These are phyloP conservation scores for Tetrax tetrax DNA, from an alignment of 2,113 vertebrate genomes.

Conservation along the genomic window DNA sequence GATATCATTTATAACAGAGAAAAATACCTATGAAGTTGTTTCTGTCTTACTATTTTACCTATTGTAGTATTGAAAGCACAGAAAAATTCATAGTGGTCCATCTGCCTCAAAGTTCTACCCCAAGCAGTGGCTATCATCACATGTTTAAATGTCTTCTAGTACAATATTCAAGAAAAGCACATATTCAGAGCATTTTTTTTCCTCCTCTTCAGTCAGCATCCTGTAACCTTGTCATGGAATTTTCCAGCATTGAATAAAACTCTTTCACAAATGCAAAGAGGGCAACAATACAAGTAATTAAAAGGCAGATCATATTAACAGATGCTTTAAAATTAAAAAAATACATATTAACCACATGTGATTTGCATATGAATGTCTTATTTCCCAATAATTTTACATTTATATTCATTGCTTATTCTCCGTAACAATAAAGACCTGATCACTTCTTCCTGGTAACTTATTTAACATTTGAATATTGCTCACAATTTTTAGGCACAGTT, in stretches of 20 bases:
- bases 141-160: not conserved
- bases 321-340: not conserved
- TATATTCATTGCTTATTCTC: not conserved
- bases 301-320: not conserved
- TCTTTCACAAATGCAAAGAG: not conserved
- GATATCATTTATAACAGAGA: not conserved
- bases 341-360: not conserved
- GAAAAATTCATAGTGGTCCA: not conserved
- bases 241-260: not conserved
- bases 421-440: not conserved
- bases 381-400: not conserved
- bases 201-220: not conserved
- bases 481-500: not conserved
- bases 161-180: not conserved
- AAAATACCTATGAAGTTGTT: not conserved
- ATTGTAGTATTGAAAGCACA: not conserved
- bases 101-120: not conserved
- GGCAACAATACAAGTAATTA: not conserved
- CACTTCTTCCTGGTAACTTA: not conserved
- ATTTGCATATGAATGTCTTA: not conserved
- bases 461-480: not conserved
- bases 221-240: not conserved
- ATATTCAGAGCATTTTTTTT: not conserved
- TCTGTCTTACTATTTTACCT: not conserved
- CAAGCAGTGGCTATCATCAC: not conserved